These are phyloP conservation scores for Monarcha castaneiventris DNA, from an alignment of 2,113 vertebrate genomes.

Conservation along the genomic window DNA sequence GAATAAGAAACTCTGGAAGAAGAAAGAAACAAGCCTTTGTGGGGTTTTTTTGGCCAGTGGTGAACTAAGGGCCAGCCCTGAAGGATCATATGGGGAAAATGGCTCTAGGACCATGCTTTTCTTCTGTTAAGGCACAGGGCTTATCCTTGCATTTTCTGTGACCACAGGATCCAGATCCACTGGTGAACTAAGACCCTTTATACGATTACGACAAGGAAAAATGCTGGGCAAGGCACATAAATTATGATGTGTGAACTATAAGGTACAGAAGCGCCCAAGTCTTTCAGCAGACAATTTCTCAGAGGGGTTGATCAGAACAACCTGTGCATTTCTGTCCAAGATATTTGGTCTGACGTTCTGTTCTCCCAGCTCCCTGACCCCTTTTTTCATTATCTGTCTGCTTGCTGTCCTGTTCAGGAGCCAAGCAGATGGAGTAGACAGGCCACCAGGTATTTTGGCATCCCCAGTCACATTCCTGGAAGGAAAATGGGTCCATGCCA, in stretches of 20 bases:
- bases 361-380: not conserved
- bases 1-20: slow-evolving; percentile 21
- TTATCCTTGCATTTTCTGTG: not conserved
- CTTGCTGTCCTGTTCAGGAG: rapidly evolving
- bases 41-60: not conserved
- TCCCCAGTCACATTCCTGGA: not conserved
- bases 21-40: not conserved
- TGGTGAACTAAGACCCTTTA: not conserved
- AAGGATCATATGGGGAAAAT: not conserved
- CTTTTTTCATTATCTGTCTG: slow-evolving; percentile 16
- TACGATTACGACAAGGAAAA: not conserved
- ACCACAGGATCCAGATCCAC: not conserved
- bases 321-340: not conserved
- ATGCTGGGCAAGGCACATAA: not conserved
- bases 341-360: not conserved
- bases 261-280: slow-evolving; percentile 18
- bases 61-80: not conserved
- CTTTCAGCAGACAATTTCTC: slow-evolving; percentile 35
- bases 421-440: not conserved
- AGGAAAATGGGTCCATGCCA: not conserved
- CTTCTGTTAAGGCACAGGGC: not conserved
- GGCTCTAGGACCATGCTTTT: not conserved
- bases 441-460: not conserved
- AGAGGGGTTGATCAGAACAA: slow-evolving; percentile 24
- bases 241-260: slow-evolving; percentile 3